Evolutionary conservation across 2,888 invertebrate genomes (phyloP).

Genomic region (Microplitis manilae): DNA sequence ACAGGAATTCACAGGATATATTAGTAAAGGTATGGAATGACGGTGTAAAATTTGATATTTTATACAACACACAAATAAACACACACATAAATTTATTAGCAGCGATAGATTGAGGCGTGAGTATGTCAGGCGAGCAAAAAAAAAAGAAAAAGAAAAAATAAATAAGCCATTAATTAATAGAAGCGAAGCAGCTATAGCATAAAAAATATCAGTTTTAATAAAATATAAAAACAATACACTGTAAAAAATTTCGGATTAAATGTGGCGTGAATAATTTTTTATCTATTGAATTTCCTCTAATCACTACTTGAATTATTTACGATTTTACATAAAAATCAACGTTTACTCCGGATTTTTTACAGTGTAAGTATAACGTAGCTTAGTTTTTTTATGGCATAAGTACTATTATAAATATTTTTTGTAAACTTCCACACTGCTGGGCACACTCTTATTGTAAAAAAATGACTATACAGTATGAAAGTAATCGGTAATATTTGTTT

Average conservation of each 20-base stretch:
- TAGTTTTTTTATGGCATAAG: background rate
- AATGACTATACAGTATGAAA: background rate
- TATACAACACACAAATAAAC: constrained; percentile 40
- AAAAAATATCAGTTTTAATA: too few species aligned
- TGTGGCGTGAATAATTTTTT: too few species aligned
- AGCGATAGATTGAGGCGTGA: constrained; percentile 43
- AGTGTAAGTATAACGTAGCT: background rate
- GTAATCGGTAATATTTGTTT: background rate
- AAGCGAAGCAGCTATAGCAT: constrained; percentile 35
- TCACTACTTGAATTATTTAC: too few species aligned
- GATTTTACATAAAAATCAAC: too few species aligned
- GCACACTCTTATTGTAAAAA: constrained; percentile 8
- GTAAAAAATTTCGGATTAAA: too few species aligned
- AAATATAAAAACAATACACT: background rate
- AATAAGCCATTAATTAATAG: constrained; percentile 40
- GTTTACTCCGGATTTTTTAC: too few species aligned
- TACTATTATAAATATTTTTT: background rate
- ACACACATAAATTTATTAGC: constrained; percentile 34
- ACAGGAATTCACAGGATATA: constrained; percentile 12
- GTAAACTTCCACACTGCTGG: background rate
- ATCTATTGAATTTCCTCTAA: too few species aligned
- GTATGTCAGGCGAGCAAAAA: constrained; percentile 59
- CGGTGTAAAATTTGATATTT: constrained; percentile 30
- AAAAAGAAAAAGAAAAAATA: constrained; percentile 49
- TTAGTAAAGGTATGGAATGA: constrained; percentile 6